Base-by-base conservation (phyloP, 2,888 invertebrate species). In the Aphelenchoides bicaudatus region DNA sequence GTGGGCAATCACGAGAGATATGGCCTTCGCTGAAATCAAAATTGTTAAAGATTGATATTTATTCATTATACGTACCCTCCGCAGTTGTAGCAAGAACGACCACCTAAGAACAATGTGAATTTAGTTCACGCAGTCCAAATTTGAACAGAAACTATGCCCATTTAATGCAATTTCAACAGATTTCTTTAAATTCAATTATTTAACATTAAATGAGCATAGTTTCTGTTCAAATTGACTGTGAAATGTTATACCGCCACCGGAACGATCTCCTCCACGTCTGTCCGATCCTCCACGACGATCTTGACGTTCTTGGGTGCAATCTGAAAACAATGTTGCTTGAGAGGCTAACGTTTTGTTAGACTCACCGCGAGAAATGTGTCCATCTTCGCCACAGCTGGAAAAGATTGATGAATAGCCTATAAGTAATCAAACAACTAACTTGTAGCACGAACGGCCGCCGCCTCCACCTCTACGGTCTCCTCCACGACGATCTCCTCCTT, bases 361-460 rank as follows among this genome's bases (percentile, higher is more conserved):
- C 34, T 13, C 34, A 43, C 73, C 74, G 29, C 74, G 68, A 13
- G 68, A 64, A 48, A 74, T 69, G 62, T 74, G 74, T 43, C 74
- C 74, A 19, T 53, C 21, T 23, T 43, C 16, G 8, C 73, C 73
- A 48, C 74, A 74, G 59, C 68, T 71, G 68, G 70, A 74, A 64
- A 73, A 74, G 47, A 8, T 19, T 10, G n/a, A n/a, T n/a, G n/a
- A 34, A 34, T 34, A 13, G 16, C 13, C 13, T 16, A 13, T 13
- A 34, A 34, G 34, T 16, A 16, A 13, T 16, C 16, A 34, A 13
- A 13, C 21, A 27, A 27, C 43, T 3, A 25, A 37, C 16, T 49
- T 38, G 16, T 29, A 27, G 30, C 68, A 13, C 5, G 30, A 6
- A 19, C 55, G 25, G 47, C 56, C 56, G 19, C 43, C 43, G 43